Evolutionary conservation across 2,113 vertebrate genomes (phyloP).

Genomic region (Orycteropus afer): DNA sequence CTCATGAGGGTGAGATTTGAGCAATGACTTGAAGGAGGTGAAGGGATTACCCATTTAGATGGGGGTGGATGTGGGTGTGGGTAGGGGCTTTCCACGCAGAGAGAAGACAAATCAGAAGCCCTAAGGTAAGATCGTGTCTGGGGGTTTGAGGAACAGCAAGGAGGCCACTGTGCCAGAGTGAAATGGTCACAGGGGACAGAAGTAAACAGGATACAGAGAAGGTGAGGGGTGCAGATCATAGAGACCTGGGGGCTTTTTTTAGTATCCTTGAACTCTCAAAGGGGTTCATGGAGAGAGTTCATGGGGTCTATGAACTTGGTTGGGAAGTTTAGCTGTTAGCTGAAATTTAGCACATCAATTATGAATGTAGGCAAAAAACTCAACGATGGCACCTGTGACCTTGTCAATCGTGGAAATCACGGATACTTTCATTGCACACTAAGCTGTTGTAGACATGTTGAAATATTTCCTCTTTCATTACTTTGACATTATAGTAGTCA

Average conservation of each 20-base stretch:
- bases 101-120: not conserved
- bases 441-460: not conserved
- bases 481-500: not conserved
- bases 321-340: not conserved
- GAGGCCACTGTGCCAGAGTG: not conserved
- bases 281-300: not conserved
- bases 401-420: not conserved
- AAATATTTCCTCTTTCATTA: not conserved
- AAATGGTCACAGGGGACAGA: accelerated
- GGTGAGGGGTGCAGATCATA: no score
- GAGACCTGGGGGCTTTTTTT: not conserved
- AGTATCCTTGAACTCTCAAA: not conserved
- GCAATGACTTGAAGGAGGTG: not conserved
- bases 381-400: not conserved
- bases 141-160: not conserved
- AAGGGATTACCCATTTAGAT: not conserved
- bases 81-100: not conserved
- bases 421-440: not conserved
- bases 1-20: not conserved
- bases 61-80: no score
- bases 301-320: not conserved
- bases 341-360: not conserved
- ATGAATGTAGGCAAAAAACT: not conserved
- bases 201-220: accelerated
- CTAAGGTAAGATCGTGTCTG: not conserved